Base-by-base conservation (phyloP, 2,797 vertebrate genomes). In the Coluber constrictor region DNA sequence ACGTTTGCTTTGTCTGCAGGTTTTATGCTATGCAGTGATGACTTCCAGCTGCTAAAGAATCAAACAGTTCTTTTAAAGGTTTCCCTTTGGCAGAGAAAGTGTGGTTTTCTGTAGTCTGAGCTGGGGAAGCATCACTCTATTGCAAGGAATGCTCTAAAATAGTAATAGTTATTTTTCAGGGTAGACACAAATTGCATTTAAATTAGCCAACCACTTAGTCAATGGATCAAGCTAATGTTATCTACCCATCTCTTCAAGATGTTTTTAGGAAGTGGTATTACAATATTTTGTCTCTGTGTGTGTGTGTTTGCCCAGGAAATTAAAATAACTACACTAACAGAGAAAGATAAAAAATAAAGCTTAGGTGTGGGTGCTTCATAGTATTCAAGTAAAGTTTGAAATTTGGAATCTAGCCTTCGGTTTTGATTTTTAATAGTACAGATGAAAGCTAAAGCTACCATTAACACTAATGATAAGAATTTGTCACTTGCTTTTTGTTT, bases 111-210 rank as follows among this genome's bases (percentile, higher is more conserved):
- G 43, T n/a, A 56, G 91, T 95, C 8, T 93, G 96, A 94, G 95
- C 95, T 96, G 95, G 89, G 93, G 86, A 88, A 79, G 51, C 11
- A 18, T 93, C 90, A 59, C 94, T 95, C 92, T 93, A 91, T 90
- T 88, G 74, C 89, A 94, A 93, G 43, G 92, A 93, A 93, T 92
- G 83, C 43, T 94, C 90, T 90, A 95, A 91, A 93, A 92, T 56
- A 91, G 90, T 96, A 4, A 0, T 7, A 92, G 92, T 63, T 37
- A 87, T 57, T 94, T 93, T 89, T 56, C 90, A 87, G 92, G 56
- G 37, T 93, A 59, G 16, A 4, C 90, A 94, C 92, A 94, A 74
- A 55, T 3, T 27, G 57, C 54, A 61, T 54, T 59, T 20, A 27
- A 86, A 89, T 56, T 86, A 61, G 57, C 37, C 43, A 88, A 74